Percentiles rank a stretch among this genome's conserved stretches.
These are phyloP conservation scores for Cynopterus sphinx DNA, from an alignment of 2,797 vertebrate species.

Conservation along the genomic window DNA sequence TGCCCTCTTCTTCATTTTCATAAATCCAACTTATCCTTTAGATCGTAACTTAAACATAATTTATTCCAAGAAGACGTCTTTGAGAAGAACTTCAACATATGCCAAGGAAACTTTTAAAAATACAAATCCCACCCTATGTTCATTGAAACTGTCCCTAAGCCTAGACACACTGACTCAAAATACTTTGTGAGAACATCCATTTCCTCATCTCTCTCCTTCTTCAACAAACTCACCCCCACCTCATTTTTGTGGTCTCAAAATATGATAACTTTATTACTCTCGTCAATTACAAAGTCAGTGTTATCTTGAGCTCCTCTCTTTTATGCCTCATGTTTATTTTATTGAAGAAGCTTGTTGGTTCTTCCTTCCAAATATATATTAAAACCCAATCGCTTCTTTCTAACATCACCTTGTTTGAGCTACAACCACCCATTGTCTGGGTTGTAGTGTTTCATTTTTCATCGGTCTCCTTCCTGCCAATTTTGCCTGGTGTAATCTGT, in stretches of 20 bases:
- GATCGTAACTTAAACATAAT: not conserved
- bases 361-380: not conserved
- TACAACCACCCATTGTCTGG: not conserved
- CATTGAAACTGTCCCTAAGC: not conserved
- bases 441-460: not conserved
- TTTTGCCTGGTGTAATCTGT: not conserved
- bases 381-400: not conserved
- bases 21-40: not conserved
- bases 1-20: not conserved
- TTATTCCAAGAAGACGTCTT: not conserved
- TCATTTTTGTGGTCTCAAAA: not conserved
- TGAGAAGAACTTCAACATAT: not conserved
- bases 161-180: not conserved
- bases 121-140: not conserved
- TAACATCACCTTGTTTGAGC: not conserved
- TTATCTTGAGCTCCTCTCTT: not conserved
- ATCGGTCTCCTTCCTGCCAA: not conserved
- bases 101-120: not conserved
- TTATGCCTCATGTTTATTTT: not conserved
- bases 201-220: not conserved
- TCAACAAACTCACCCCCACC: no score
- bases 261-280: not conserved
- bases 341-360: not conserved
- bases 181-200: not conserved
- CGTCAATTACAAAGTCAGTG: not conserved